Evolutionary conservation across 2,888 invertebrate species (phyloP), one percentile per base, ranked within the genome.

Genomic region (Spodoptera picta): DNA sequence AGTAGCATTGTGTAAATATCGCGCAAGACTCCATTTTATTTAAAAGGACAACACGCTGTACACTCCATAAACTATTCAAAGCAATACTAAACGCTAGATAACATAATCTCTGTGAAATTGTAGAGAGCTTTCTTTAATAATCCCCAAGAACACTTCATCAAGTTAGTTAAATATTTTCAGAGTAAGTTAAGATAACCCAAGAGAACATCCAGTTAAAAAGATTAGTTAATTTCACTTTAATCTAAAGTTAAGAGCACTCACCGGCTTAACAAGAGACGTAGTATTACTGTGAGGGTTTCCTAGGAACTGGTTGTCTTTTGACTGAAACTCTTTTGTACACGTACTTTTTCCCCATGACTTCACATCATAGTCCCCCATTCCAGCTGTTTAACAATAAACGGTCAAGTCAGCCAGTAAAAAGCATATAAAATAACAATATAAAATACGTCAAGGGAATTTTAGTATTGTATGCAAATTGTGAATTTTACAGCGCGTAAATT

Each of bases 381-480:
- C 87, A 86, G 87, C 75, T 82, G 83, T 90, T 90, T 84, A 84
- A 84, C 87, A 71, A 74, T 80, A 74, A 80, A 84, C 81, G 83
- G 81, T 82, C 73, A 80, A 83, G 77, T 75, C 70, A 73, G 71
- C 73, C 84, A 80, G 86, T 88, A 88, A 90, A 90, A 87, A 81
- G 66, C 77, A 81, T 82, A 85, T 90, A 86, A 88, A 88, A 88
- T 83, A 83, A 79, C 78, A 77, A 77, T 85, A 87, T 86, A 84
- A 83, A 88, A 85, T 80, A 73, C 82, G 76, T 82, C 69, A 76
- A 76, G 65, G 75, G 75, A 81, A 77, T 74, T 83, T 83, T 80
- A 80, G 70, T 80, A 77, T 73, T 69, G 73, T 86, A 90, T 88
- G 90, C 83, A 87, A 90, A 90, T 90, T 83, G 54, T 83, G 77